phyloP scores from a whole-genome alignment of 1,140 invertebrate genomes.

The Rhynchophorus ferrugineus region DNA sequence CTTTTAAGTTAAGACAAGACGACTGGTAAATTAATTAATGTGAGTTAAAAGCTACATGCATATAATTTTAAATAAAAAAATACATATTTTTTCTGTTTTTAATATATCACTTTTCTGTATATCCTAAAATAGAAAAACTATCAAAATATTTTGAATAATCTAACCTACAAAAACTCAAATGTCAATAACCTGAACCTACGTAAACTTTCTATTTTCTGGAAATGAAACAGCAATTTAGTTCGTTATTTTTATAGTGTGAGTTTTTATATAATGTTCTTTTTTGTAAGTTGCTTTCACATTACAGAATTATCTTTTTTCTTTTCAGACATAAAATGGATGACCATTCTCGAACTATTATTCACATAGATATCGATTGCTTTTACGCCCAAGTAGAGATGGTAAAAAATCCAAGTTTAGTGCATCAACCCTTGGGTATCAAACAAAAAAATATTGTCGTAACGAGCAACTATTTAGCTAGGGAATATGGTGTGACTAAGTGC shows the following conservation, averaged over 20 bases:
- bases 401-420: conserved; percentile 54
- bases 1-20: conserved; percentile 71
- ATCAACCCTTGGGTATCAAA: conserved; percentile 64
- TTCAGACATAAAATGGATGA: conserved; percentile 19
- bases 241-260: too few relatives aligned
- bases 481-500: conserved; percentile 63
- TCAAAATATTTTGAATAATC: not conserved
- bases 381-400: conserved; percentile 78
- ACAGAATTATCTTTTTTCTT: too few relatives aligned
- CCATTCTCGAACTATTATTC: conserved; percentile 60
- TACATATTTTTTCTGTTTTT: not conserved
- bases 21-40: too few relatives aligned
- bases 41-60: too few relatives aligned
- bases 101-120: not conserved
- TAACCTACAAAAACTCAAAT: too few relatives aligned
- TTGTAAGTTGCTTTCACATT: too few relatives aligned
- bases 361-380: conserved; percentile 73
- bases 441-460: conserved; percentile 76
- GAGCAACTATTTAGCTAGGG: conserved; percentile 68
- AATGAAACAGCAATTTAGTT: too few relatives aligned
- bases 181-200: too few relatives aligned
- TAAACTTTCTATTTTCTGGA: too few relatives aligned
- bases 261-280: too few relatives aligned
- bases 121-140: too few relatives aligned
- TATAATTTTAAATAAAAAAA: too few relatives aligned